phyloP scores from a whole-genome alignment of 2,113 vertebrate species.

The Gymnobelideus leadbeateri region DNA sequence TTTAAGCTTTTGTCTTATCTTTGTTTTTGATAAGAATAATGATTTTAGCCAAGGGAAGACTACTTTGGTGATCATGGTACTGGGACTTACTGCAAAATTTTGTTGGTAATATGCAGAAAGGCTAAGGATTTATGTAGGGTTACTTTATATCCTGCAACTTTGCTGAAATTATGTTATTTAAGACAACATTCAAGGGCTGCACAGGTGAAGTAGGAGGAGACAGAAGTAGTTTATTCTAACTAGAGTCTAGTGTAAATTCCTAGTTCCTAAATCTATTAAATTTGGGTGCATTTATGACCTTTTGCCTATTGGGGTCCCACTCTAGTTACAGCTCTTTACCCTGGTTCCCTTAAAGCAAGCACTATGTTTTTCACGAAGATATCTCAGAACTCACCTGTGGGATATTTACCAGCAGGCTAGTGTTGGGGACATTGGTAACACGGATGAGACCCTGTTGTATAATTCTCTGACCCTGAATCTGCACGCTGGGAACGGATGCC shows the following conservation, averaged over 20 bases:
- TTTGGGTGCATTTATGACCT: neutral
- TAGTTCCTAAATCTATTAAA: neutral
- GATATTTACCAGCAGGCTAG: slow-evolving; percentile 95
- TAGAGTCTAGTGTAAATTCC: neutral
- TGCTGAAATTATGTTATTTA: neutral
- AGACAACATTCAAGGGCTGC: neutral
- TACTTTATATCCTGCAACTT: neutral
- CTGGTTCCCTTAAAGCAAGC: neutral
- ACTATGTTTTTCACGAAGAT: neutral
- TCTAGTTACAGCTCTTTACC: neutral
- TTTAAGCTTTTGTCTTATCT: neutral
- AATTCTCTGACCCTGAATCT: slow-evolving; percentile 96
- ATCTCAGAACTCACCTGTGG: slow-evolving; percentile 86
- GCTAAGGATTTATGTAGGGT: neutral
- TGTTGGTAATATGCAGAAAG: neutral
- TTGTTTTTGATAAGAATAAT: neutral
- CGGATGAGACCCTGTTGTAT: slow-evolving; percentile 98
- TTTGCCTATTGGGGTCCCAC: neutral
- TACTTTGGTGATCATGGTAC: neutral
- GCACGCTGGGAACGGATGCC: slow-evolving; percentile 94
- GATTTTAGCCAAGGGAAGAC: neutral
- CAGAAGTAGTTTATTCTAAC: neutral
- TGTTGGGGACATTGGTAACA: slow-evolving; percentile 94
- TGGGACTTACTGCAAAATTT: neutral
- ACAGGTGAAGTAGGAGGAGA: neutral